These are phyloP conservation scores for Phataginus tetradactyla DNA, from an alignment of 2,797 vertebrate genomes.

Conservation along the genomic window DNA sequence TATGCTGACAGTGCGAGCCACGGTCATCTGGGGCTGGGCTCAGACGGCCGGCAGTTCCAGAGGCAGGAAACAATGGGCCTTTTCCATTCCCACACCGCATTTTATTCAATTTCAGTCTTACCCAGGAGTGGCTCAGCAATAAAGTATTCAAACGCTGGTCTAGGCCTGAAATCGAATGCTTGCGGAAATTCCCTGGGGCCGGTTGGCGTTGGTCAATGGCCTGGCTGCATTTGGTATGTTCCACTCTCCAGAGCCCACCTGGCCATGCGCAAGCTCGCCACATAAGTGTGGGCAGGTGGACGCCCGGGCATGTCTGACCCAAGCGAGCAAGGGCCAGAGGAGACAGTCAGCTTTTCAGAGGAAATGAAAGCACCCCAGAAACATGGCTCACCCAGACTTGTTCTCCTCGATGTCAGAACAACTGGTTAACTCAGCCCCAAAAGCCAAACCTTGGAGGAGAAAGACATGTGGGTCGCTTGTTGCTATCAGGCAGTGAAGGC, in stretches of 20 bases:
- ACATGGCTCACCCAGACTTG: rapidly evolving
- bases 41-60: no score
- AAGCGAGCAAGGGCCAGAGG: background rate
- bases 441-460: background rate
- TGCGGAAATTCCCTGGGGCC: background rate
- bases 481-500: rapidly evolving
- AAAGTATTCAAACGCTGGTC: background rate
- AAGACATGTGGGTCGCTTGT: background rate
- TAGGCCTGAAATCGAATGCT: background rate
- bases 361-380: background rate
- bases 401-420: no score
- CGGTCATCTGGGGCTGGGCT: background rate
- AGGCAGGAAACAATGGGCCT: background rate
- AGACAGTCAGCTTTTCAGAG: rapidly evolving
- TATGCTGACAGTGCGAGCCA: background rate
- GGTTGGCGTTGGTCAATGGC: background rate
- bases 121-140: background rate
- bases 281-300: rapidly evolving
- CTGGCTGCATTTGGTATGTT: background rate
- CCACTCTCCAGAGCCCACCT: background rate
- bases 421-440: no score
- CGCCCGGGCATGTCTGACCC: background rate
- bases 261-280: background rate
- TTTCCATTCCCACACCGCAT: background rate
- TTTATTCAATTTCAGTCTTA: background rate